A percentile compares a stretch with the other conserved stretches of the same genome.
Conservation (phyloP, 2,888 invertebrate genomes). For the Drosophila anceps region DNA sequence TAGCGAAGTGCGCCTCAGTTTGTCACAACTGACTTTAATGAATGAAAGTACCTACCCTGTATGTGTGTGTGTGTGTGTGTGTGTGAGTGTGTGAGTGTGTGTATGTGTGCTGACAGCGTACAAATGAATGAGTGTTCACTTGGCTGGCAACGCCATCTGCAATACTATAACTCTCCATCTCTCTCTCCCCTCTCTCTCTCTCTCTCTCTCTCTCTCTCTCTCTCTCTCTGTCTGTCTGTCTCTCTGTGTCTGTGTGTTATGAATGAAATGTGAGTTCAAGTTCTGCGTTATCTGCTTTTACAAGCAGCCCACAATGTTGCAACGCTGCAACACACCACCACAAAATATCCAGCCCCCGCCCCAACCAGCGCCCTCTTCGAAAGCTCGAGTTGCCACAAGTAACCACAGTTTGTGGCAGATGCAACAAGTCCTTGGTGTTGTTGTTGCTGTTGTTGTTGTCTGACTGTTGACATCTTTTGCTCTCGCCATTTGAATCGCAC, state of each 20-base stretch:
- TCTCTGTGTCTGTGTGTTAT: conserved; percentile 26
- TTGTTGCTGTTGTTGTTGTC: background rate
- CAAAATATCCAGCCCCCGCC: background rate
- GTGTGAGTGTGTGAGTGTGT: conserved; percentile 19
- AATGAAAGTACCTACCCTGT: conserved; percentile 59
- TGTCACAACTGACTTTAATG: conserved; percentile 59
- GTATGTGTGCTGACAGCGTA: conserved; percentile 45
- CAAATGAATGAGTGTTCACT: conserved; percentile 53
- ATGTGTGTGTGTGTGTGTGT: conserved; percentile 21
- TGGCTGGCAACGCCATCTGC: conserved; percentile 36
- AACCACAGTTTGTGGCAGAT: conserved; percentile 18
- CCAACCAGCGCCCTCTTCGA: too few relatives aligned
- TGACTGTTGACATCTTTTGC: conserved; percentile 18
- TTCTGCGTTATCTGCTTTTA: conserved; percentile 39
- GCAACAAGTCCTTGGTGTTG: conserved; percentile 33
- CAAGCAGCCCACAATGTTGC: conserved; percentile 14
- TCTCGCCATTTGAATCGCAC: conserved; percentile 17
- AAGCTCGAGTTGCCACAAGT: conserved; percentile 18
- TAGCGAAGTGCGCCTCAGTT: conserved; percentile 42
- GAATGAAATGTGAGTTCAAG: conserved; percentile 63
- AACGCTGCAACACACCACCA: conserved; percentile 5
- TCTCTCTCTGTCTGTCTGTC: background rate
- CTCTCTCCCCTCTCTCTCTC: conserved; percentile 2
- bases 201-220: conserved; percentile 6
- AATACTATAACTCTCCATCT: conserved; percentile 5